Evolutionary conservation across 2,888 invertebrate species (phyloP).

Genomic region (Acanthopleura granulata): DNA sequence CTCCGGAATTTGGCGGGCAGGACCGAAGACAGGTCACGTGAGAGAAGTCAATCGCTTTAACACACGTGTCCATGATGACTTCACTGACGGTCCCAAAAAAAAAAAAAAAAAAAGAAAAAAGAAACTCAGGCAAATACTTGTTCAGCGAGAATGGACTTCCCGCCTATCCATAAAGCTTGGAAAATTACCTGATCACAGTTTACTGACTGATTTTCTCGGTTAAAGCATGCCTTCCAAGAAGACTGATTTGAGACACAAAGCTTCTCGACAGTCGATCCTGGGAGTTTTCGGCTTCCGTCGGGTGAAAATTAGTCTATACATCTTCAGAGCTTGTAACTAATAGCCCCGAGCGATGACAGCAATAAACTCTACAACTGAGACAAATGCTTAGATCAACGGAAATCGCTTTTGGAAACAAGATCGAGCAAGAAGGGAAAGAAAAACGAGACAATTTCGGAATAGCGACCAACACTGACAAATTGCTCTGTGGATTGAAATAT

Average conservation of each 20-base stretch:
- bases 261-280: neutral
- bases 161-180: neutral
- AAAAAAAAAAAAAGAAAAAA: too few species aligned
- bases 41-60: neutral
- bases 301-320: neutral
- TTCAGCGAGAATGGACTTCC: too few species aligned
- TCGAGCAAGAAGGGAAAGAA: neutral
- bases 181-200: neutral
- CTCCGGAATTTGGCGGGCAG: neutral
- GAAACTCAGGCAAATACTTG: too few species aligned
- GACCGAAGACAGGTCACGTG: neutral
- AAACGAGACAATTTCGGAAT: neutral
- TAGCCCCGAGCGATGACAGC: neutral
- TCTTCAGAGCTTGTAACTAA: neutral
- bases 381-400: neutral
- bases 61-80: neutral
- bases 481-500: neutral
- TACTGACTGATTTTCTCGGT: too few species aligned
- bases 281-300: neutral
- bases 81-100: neutral
- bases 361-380: neutral
- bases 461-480: neutral
- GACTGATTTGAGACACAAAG: too few species aligned
- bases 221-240: too few species aligned
- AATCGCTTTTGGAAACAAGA: neutral